Conservation (phyloP, 2,113 vertebrate genomes). For the Hydrolagus affinis region DNA sequence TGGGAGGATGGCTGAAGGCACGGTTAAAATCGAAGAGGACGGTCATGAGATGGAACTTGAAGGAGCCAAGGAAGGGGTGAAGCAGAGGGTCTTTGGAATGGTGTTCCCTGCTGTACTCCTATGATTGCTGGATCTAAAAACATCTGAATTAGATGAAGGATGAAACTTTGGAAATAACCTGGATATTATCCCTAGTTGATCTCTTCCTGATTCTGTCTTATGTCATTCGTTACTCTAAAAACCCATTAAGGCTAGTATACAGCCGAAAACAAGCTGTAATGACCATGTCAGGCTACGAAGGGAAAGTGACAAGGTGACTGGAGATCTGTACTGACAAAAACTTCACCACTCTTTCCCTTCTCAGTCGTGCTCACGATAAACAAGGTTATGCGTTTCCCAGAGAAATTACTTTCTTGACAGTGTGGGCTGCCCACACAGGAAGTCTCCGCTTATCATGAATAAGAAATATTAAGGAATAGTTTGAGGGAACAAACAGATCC, state of each 20-base stretch:
- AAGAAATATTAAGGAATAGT: too few relatives aligned
- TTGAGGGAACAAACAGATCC: too few relatives aligned
- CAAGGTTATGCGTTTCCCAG: background rate
- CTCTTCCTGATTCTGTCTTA: background rate
- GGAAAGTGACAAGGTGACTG: constrained; percentile 6
- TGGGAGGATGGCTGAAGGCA: too few relatives aligned
- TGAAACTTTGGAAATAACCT: background rate
- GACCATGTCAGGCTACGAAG: background rate
- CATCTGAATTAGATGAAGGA: background rate
- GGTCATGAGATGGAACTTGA: too few relatives aligned
- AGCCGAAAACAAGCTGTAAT: background rate
- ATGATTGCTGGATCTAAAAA: background rate
- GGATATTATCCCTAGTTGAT: background rate
- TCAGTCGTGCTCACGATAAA: background rate
- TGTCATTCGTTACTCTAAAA: background rate
- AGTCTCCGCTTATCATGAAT: too few relatives aligned
- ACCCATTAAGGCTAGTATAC: background rate
- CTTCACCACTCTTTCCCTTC: background rate
- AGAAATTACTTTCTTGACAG: background rate
- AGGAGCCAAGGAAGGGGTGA: too few relatives aligned
- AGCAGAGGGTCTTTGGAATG: too few relatives aligned
- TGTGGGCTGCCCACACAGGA: too few relatives aligned
- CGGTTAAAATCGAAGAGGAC: too few relatives aligned
- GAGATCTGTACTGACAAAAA: background rate
- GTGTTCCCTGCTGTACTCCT: too few relatives aligned